Conservation (phyloP, 2,888 invertebrate species). For the Chloroclysta siterata region DNA sequence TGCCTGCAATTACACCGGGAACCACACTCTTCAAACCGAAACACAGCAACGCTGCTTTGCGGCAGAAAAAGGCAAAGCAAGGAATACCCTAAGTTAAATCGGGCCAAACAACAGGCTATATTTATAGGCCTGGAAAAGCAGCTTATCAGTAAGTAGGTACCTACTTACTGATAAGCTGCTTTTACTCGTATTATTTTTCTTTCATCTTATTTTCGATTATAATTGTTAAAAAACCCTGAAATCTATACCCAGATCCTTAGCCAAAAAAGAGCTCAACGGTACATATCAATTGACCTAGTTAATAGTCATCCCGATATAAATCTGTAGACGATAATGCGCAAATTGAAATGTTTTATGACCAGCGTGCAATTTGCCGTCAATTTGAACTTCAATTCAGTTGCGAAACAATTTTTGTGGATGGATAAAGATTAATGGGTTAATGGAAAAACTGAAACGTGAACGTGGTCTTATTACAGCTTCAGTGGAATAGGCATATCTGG, state of each 20-base stretch:
- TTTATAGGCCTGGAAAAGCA: too few species aligned
- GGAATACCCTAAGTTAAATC: too few species aligned
- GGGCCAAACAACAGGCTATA: too few species aligned
- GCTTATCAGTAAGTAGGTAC: too few species aligned
- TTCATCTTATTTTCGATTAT: background rate
- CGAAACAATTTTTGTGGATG: background rate
- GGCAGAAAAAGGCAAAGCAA: too few species aligned
- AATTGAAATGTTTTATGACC: slow-evolving; percentile 27
- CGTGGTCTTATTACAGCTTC: background rate
- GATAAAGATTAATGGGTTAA: slow-evolving; percentile 1
- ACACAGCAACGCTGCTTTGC: too few species aligned
- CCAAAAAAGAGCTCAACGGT: background rate
- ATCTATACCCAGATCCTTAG: background rate
- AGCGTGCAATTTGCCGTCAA: slow-evolving; percentile 37
- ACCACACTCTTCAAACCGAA: too few species aligned
- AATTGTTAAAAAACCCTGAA: background rate
- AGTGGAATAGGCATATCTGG: too few species aligned
- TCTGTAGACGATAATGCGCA: slow-evolving; percentile 11
- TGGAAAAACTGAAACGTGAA: slow-evolving; percentile 24
- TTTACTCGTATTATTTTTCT: background rate
- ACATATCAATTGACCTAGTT: slow-evolving; percentile 6
- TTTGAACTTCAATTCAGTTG: slow-evolving; percentile 33
- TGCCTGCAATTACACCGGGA: too few species aligned
- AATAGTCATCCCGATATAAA: background rate
- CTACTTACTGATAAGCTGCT: too few species aligned